Evolutionary conservation across 2,113 vertebrate genomes (phyloP), one percentile per base, ranked within the genome.

Genomic region (Engystomops pustulosus): DNA sequence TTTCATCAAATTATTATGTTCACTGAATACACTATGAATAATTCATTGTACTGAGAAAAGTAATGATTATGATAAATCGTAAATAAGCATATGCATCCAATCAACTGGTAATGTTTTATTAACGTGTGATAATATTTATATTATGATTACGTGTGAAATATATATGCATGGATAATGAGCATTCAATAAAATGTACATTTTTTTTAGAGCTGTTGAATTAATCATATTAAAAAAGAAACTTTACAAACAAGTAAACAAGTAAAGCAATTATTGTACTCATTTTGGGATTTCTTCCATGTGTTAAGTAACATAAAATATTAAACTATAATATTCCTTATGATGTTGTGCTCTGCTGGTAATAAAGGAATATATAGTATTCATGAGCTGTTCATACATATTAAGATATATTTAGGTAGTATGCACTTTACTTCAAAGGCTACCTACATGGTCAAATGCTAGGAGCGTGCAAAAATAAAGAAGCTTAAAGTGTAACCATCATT

Each of bases 101-200:
- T 87, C 86, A 90, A 83, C 71, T 83, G 51, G 85, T 87, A 88
- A 88, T 87, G 60, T 83, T 88, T 90, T 89, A 85, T 87, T 88
- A 85, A 79, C 86, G 55, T 65, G 76, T 67, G 80, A 81, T 84
- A 87, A 78, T 49, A 83, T 84, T 87, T 86, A 49, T 23, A 77
- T 89, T 87, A 86, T 80, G 53, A 75, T 88, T 67, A 86, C 86
- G 9, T 51, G 49, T 68, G 49, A 87, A 87, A 77, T 20, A 62
- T 83, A 51, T 75, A 83, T 75, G 38, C 41, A 76, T 76, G 45
- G 30, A 53, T 41, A 76, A 84, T 34, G 14, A 68, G 81, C 72
- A 77, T 68, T 77, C 81, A 77, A 38, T 55, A 49, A n/a, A 76
- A 32, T 62, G 23, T 17, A 49, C 20, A 18, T 25, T 15, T 9